Conservation (phyloP, 2,113 vertebrate genomes). For the Accipiter cooperii region DNA sequence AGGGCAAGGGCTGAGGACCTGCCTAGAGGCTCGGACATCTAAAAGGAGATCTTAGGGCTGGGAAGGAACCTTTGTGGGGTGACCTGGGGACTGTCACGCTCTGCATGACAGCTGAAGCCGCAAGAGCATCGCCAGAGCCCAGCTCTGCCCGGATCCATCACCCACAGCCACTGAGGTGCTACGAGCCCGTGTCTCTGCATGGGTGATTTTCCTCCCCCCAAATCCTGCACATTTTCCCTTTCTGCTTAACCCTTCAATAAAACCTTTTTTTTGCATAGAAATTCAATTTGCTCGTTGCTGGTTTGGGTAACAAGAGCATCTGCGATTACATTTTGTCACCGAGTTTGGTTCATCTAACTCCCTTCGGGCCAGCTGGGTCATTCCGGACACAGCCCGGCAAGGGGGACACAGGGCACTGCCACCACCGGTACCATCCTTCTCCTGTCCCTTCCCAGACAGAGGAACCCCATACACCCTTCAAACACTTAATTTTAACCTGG, state of each 20-base stretch:
- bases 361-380: neutral
- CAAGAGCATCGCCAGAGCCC: neutral
- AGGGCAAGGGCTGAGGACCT: neutral
- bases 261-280: neutral
- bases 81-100: neutral
- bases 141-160: accelerated
- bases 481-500: neutral
- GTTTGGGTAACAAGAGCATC: neutral
- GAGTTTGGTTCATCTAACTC: neutral
- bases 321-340: neutral
- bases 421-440: neutral
- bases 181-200: accelerated
- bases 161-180: accelerated
- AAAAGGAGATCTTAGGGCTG: neutral
- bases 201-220: neutral
- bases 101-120: neutral
- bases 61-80: neutral
- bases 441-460: neutral
- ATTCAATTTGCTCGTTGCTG: neutral
- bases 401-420: neutral
- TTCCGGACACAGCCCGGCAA: neutral
- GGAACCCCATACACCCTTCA: neutral
- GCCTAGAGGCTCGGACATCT: neutral
- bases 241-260: neutral
- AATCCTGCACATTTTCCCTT: accelerated